These are phyloP conservation scores for Argyra leucocephala DNA, from an alignment of 2,888 invertebrate species.

Conservation along the genomic window DNA sequence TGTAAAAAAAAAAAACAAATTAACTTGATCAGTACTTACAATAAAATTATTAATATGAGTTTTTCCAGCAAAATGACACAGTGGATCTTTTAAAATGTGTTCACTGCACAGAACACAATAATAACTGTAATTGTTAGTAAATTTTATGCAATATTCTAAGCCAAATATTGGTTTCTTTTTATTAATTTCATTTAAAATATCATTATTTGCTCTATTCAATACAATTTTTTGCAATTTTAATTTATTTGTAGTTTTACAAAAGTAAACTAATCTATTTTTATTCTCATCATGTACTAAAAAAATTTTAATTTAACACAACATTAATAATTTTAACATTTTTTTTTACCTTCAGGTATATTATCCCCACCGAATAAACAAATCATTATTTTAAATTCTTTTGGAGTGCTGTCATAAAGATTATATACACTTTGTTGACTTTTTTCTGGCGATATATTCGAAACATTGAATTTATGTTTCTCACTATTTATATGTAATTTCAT, in stretches of 20 bases:
- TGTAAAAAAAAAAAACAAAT: neutral
- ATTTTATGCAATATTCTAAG: conserved; percentile 9
- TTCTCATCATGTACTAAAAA: neutral
- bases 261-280: neutral
- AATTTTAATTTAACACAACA: neutral
- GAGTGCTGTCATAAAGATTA: neutral
- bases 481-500: neutral
- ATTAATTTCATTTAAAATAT: neutral
- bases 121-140: neutral
- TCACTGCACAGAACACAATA: neutral
- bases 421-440: neutral
- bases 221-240: neutral
- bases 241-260: neutral
- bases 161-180: neutral
- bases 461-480: neutral
- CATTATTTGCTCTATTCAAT: neutral
- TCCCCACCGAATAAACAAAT: neutral
- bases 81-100: neutral
- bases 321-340: neutral
- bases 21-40: neutral
- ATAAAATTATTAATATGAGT: neutral
- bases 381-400: neutral
- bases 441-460: neutral
- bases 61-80: neutral
- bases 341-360: neutral